Evolutionary conservation across 2,888 invertebrate species (phyloP).

Genomic region (Drosophila macrothrix): DNA sequence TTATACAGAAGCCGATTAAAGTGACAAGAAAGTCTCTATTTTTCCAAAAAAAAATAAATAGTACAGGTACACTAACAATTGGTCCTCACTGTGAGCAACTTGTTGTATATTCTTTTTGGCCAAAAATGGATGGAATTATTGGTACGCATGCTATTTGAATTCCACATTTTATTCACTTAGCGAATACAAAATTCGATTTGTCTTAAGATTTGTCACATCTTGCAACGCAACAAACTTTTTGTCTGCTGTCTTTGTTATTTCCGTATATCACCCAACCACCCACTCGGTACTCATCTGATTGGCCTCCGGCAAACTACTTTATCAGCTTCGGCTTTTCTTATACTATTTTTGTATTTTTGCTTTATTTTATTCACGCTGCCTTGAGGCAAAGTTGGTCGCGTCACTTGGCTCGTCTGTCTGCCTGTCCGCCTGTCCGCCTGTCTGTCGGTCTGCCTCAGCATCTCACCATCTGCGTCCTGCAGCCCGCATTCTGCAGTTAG

Average conservation of each 20-base stretch:
- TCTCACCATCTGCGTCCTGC: slow-evolving; percentile 28
- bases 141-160: slow-evolving; percentile 25
- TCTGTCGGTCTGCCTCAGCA: slow-evolving; percentile 25
- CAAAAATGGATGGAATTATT: slow-evolving; percentile 7
- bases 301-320: slow-evolving; percentile 70
- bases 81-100: neutral
- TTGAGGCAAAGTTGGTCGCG: slow-evolving; percentile 78
- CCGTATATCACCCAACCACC: neutral
- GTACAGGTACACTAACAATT: neutral
- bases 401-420: slow-evolving; percentile 49
- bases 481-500: slow-evolving; percentile 13
- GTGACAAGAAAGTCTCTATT: neutral
- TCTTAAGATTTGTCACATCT: slow-evolving; percentile 45
- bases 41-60: fast-evolving
- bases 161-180: slow-evolving; percentile 27
- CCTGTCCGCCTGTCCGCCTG: slow-evolving; percentile 1
- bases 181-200: slow-evolving; percentile 70
- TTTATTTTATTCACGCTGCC: slow-evolving; percentile 67
- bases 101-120: too few relatives aligned
- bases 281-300: slow-evolving; percentile 28
- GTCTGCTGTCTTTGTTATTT: neutral
- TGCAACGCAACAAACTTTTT: slow-evolving; percentile 1
- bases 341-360: slow-evolving; percentile 27
- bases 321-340: slow-evolving; percentile 60
- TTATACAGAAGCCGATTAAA: neutral